A percentile compares a stretch with the other conserved stretches of the same genome.
phyloP scores from a whole-genome alignment of 2,888 invertebrate species.

The Limnephilus marmoratus region DNA sequence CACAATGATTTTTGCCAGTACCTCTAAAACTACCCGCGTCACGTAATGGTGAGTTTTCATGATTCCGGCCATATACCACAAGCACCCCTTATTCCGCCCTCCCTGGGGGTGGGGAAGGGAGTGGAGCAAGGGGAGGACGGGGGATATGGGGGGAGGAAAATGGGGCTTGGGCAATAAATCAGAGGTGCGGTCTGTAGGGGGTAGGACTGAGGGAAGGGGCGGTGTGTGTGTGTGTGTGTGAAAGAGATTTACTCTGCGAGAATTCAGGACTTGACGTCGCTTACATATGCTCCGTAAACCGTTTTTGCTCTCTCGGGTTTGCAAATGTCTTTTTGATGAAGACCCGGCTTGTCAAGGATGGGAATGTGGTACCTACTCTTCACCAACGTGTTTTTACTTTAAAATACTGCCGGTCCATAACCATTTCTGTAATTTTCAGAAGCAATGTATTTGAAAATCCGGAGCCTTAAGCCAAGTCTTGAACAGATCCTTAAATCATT shows the following conservation, averaged over 20 bases:
- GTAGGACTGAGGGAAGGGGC: conserved; percentile 34
- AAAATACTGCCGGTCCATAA: not conserved
- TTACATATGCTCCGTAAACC: conserved; percentile 55
- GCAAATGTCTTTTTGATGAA: conserved; percentile 46
- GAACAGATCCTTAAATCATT: not conserved
- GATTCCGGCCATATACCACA: conserved; percentile 48
- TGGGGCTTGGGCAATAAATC: conserved; percentile 64
- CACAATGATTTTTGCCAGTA: conserved; percentile 50
- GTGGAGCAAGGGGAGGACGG: conserved; percentile 5
- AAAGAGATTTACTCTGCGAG: conserved; percentile 65
- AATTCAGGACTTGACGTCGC: conserved; percentile 62
- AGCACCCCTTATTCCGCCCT: not conserved
- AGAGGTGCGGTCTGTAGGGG: conserved; percentile 59
- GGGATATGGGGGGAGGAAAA: conserved; percentile 35
- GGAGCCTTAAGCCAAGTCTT: not conserved
- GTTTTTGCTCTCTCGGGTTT: conserved; percentile 34
- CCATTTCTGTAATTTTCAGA: not conserved
- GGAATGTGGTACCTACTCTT: conserved; percentile 4
- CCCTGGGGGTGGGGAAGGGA: conserved; percentile 2
- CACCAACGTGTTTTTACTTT: not conserved
- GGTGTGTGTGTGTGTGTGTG: conserved; percentile 50
- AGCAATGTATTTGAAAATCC: not conserved
- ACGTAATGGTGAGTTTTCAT: conserved; percentile 51
- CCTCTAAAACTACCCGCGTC: conserved; percentile 35
- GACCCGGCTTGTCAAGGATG: conserved; percentile 12